Evolutionary conservation across 2,888 invertebrate species (phyloP).

Genomic region (Teinopalpus imperialis): DNA sequence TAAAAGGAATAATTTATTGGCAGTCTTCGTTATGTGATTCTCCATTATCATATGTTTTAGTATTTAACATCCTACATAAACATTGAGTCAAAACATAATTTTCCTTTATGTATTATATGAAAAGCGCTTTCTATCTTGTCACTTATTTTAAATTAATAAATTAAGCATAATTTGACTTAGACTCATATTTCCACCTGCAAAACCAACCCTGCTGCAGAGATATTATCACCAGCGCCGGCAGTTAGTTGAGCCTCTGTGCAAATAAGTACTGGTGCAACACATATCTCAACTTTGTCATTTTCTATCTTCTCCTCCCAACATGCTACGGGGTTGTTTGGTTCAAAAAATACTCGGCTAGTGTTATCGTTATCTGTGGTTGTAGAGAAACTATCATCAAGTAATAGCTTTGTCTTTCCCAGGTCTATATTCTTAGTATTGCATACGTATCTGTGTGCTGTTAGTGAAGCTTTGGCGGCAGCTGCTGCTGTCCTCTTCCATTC

Average conservation of each 20-base stretch:
- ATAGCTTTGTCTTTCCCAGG: conserved; percentile 74
- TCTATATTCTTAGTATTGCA: conserved; percentile 85
- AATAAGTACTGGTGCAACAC: conserved; percentile 92
- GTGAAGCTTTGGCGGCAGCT: conserved; percentile 91
- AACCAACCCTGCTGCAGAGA: conserved; percentile 93
- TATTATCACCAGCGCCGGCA: conserved; percentile 93
- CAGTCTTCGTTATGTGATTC: too few species aligned
- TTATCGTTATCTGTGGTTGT: conserved; percentile 82
- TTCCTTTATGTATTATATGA: too few species aligned
- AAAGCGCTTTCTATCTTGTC: not conserved
- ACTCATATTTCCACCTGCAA: conserved; percentile 81
- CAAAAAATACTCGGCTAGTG: conserved; percentile 83
- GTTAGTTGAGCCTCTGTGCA: conserved; percentile 91
- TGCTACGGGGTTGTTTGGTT: conserved; percentile 87
- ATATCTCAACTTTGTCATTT: conserved; percentile 83
- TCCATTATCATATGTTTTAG: too few species aligned
- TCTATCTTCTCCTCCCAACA: conserved; percentile 89
- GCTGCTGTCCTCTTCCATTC: conserved; percentile 90
- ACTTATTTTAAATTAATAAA: not conserved
- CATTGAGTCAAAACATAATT: too few species aligned
- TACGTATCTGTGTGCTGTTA: conserved; percentile 92
- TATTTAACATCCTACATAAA: too few species aligned
- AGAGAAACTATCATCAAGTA: conserved; percentile 92
- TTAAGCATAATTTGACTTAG: conserved; percentile 29
- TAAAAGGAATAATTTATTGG: too few species aligned